phyloP scores from a whole-genome alignment of 2,888 invertebrate species.

The Criorhina ranunculi region DNA sequence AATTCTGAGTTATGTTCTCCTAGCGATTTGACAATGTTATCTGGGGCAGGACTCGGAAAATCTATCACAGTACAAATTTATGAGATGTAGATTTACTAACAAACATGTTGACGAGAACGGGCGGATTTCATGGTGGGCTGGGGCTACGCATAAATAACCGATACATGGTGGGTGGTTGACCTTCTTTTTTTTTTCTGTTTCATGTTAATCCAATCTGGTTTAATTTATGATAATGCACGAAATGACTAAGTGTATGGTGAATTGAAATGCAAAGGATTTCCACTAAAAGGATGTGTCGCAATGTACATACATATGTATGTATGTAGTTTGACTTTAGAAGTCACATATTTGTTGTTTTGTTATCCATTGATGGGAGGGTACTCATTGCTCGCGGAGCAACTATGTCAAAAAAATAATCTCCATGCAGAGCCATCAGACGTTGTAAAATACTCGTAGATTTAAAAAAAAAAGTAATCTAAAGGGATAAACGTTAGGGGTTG shows the following conservation, averaged over 20 bases:
- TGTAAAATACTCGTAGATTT: too few species aligned
- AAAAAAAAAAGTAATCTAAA: too few species aligned
- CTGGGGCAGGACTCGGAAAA: conserved; percentile 23
- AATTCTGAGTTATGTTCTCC: conserved; percentile 69
- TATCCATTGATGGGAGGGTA: too few species aligned
- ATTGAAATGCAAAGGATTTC: not conserved
- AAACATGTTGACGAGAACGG: conserved; percentile 30
- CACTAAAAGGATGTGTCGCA: not conserved
- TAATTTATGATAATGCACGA: conserved; percentile 22
- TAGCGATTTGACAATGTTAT: conserved; percentile 63
- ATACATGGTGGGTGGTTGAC: not conserved
- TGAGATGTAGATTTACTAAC: conserved; percentile 59
- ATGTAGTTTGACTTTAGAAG: too few species aligned
- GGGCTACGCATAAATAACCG: conserved; percentile 10
- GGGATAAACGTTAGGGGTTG: too few species aligned
- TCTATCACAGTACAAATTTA: conserved; percentile 68
- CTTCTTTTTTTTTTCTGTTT: not conserved
- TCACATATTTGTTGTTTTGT: too few species aligned
- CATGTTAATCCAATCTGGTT: conserved; percentile 10
- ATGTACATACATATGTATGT: too few species aligned
- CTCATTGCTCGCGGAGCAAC: too few species aligned
- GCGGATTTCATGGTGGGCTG: not conserved
- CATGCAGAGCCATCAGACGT: too few species aligned
- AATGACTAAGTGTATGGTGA: not conserved
- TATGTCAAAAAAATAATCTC: too few species aligned